Conservation (phyloP, 1,140 invertebrate genomes). For the Ips nitidus region DNA sequence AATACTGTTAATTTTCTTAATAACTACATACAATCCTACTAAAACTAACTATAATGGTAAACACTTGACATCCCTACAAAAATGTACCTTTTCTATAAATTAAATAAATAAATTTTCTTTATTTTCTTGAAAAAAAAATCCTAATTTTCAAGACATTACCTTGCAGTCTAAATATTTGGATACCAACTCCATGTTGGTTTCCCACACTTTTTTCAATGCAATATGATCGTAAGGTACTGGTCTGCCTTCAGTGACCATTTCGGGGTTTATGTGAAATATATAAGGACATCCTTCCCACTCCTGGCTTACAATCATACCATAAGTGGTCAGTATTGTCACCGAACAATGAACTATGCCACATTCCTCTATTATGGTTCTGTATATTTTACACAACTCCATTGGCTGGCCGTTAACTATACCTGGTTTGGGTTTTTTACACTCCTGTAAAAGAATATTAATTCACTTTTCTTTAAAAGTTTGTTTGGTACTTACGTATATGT, state of each 20-base stretch:
- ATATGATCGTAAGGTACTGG: slow-evolving; percentile 48
- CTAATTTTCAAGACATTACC: slow-evolving; percentile 47
- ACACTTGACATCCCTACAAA: background rate
- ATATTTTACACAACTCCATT: slow-evolving; percentile 56
- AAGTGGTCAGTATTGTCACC: slow-evolving; percentile 54
- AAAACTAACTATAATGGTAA: too few species aligned
- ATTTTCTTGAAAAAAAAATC: too few species aligned
- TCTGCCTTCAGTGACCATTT: slow-evolving; percentile 52
- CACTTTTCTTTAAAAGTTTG: background rate
- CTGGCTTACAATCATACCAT: slow-evolving; percentile 56
- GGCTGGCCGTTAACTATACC: slow-evolving; percentile 54
- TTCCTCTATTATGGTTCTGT: slow-evolving; percentile 58
- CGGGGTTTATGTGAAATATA: slow-evolving; percentile 58
- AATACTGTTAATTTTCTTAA: too few species aligned
- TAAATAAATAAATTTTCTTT: too few species aligned
- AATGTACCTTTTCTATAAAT: too few species aligned
- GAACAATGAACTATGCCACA: slow-evolving; percentile 55
- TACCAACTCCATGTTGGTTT: slow-evolving; percentile 59
- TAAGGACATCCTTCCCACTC: slow-evolving; percentile 59
- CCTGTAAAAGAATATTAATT: slow-evolving; percentile 30
- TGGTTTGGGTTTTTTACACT: slow-evolving; percentile 52
- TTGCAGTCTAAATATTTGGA: slow-evolving; percentile 64
- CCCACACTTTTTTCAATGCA: slow-evolving; percentile 55
- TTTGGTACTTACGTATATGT: slow-evolving; percentile 59
- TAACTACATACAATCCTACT: too few species aligned